Base-by-base conservation (phyloP, 2,888 invertebrate species). In the Andrena trimmerana region DNA sequence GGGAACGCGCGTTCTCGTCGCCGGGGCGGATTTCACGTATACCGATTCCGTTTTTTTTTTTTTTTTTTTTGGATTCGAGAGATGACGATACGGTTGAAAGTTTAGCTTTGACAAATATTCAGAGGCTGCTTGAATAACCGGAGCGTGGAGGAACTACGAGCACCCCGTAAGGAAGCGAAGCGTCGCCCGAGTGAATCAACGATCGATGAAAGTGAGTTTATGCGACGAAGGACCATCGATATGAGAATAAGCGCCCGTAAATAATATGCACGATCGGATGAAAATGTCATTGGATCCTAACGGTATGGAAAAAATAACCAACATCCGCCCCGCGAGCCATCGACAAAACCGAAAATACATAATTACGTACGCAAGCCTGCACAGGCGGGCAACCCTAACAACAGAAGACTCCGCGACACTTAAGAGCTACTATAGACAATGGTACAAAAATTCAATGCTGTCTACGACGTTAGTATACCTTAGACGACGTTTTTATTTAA, bases 401-500 rank as follows among this genome's bases (percentile, higher is more conserved):
- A 87, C 80, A 72, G 62, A 88, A 87, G 79, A 77, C 68, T 83
- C 63, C 83, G 85, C 85, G 87, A 83, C 85, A 90, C 90, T 93
- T 91, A 91, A 92, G 86, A 86, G 89, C 93, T 93, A 93, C 93
- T 90, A 92, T 92, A 93, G 93, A 93, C 91, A 91, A 92, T 90
- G 92, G 93, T 93, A 94, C 93, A 94, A 94, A 94, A 94, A 92
- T 93, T 92, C 89, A 93, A 93, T 93, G 93, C 90, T 92, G 90
- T 90, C 86, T 91, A 91, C 91, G 88, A 90, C 90, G 89, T 90
- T 90, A 90, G 87, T 91, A 91, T 91, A 90, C 89, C 86, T 90
- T 92, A 92, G 91, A 92, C 91, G 90, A 91, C 91, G 90, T 88
- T 88, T 86, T 81, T 57, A 57, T 57, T 57, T 57, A 57, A 57